Evolutionary conservation across 2,797 vertebrate species (phyloP), one percentile per base, ranked within the genome.

Genomic region (Clamator glandarius): DNA sequence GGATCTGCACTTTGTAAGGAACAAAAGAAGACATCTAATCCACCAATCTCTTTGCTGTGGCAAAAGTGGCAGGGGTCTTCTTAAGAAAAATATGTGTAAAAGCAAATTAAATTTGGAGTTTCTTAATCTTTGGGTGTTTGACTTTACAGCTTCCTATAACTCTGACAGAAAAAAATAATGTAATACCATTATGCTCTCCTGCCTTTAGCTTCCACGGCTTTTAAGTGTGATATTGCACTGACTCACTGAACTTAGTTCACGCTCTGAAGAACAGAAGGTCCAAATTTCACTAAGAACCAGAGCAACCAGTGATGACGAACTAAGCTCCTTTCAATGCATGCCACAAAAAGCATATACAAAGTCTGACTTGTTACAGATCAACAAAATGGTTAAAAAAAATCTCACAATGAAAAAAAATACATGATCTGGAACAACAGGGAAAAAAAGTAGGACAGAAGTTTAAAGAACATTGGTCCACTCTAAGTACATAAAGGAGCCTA

Each of bases 151-250:
- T 84, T 44, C 28, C 39, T 66, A 11, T 26, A 69, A 46, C 41
- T 89, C 70, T 5, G 50, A 68, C 24, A 87, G 46, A 87, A 52
- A 13, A 36, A 42, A 5, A 9, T 6, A 52, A 41, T 4, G 48
- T 19, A 24, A 8, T 31, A 25, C 31, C 64, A 36, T 2, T 57
- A 33, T 21, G 20, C 18, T 68, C 77, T 44, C 18, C 46, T 33
- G 46, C 41, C 36, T 81, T 68, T 16, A 84, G 17, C 35, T 48
- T 68, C 41, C 26, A 17, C 2, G 11, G 11, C 50, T 74, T 64
- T 74, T 24, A 59, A 12, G 29, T 0, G 0, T 13, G 35, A 59
- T 8, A 2, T 2, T 25, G 12, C 68, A 55, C 7, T 44, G 26
- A 35, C 17, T 57, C 52, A 35, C 6, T 15, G 46, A 20, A 17